Evolutionary conservation across 1,140 invertebrate genomes (phyloP), one percentile per base, ranked within the genome.

Genomic region (Drosophila prosaltans): DNA sequence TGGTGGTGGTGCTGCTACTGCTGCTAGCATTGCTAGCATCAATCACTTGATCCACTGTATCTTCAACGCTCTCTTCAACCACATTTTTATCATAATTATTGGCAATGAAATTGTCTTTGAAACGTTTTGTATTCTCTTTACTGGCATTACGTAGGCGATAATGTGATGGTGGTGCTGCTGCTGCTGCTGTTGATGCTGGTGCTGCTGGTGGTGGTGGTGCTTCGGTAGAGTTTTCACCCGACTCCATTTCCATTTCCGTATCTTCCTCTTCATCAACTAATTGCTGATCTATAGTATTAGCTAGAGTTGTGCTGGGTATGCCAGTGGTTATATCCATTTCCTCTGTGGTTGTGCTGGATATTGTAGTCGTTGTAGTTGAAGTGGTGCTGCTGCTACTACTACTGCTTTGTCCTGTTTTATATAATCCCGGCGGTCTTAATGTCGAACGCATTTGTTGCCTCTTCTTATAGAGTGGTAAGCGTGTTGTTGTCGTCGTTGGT

Each of bases 381-480:
- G 48, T 43, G 61, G 30, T 69, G 32, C 32, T 36, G 6, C 32
- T 36, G 6, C 32, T 36, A 4, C 28, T 30, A 4, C 2, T 30
- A 36, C 32, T 36, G 6, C 32, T 36, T 36, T 36, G 32, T 36
- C 32, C 64, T 7, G 75, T 24, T 51, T 91, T 91, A 4, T 80
- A 80, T 10, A 83, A 45, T 6, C 65, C 73, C 0, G 81, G 73
- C 10, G 91, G 83, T 54, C 83, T 90, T 0, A 91, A 58, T 0
- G 91, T 91, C 7, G 91, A 86, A 11, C 91, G 75, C 40, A 89
- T 21, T 43, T 90, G 81, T 39, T 89, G 77, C 6, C 84, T 60
- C 59, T 90, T 91, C 41, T 91, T 91, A 62, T 91, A 91, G 1
- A 91, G 63, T n/a, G 91, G 91, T 64, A 91, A 41, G 1, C 88